Evolutionary conservation across 2,888 invertebrate species (phyloP).

Genomic region (Frankliniella fusca): DNA sequence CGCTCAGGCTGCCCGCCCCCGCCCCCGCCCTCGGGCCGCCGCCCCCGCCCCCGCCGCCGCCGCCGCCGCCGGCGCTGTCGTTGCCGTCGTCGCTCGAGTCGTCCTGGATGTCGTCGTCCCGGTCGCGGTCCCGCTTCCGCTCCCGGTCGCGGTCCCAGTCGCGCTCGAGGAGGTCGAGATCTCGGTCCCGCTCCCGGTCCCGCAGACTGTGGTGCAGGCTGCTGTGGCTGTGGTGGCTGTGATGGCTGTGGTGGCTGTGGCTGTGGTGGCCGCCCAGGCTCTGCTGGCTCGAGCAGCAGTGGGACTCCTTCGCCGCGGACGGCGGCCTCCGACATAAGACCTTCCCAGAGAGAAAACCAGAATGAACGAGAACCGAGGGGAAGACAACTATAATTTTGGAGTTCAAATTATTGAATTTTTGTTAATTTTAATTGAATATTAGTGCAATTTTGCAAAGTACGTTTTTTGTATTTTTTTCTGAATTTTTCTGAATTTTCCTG

Average conservation of each 20-base stretch:
- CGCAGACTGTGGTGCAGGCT: constrained; percentile 13
- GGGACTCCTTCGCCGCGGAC: not conserved
- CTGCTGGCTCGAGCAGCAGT: constrained; percentile 9
- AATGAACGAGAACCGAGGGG: not conserved
- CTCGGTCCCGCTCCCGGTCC: not conserved
- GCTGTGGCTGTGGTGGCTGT: constrained; percentile 9
- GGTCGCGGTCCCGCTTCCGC: not conserved
- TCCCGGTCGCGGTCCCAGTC: not conserved
- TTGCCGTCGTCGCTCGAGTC: constrained; percentile 29
- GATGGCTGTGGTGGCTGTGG: constrained; percentile 13
- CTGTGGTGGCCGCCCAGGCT: not conserved
- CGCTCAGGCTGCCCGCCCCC: constrained; percentile 53
- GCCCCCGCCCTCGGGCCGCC: too few relatives aligned
- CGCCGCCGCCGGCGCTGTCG: not conserved
- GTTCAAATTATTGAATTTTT: too few relatives aligned
- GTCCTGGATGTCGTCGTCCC: constrained; percentile 28
- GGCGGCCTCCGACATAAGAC: not conserved
- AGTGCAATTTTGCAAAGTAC: too few relatives aligned
- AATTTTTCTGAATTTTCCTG: too few relatives aligned
- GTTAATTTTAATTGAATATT: too few relatives aligned
- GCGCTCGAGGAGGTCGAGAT: not conserved
- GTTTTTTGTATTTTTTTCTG: too few relatives aligned
- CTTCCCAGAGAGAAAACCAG: not conserved
- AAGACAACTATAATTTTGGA: not conserved
- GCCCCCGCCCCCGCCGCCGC: constrained; percentile 39